A percentile compares a stretch with the other conserved stretches of the same genome.
These are phyloP conservation scores for Phenganax stokvisi DNA, from an alignment of 92 coral and sea anemone genomes.

Conservation along the genomic window DNA sequence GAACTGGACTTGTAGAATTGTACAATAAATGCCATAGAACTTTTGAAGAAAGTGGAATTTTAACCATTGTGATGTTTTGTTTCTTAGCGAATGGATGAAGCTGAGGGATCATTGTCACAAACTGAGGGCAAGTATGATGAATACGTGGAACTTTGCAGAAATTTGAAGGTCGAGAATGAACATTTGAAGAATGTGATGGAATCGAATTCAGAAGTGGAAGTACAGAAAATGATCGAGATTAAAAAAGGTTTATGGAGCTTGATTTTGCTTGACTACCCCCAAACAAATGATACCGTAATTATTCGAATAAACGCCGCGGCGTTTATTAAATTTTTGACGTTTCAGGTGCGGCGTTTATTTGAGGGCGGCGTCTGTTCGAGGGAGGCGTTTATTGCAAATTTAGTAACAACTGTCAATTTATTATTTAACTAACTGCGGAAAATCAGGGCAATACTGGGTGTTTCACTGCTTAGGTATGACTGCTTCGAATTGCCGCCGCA, in stretches of 20 bases:
- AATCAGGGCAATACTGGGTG: too few species aligned
- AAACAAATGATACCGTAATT: too few species aligned
- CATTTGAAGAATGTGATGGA: constrained; percentile 56
- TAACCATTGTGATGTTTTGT: neutral
- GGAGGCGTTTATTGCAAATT: too few species aligned
- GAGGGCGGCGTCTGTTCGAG: too few species aligned
- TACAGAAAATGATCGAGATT: constrained; percentile 61
- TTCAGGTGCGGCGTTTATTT: too few species aligned
- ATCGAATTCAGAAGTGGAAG: constrained; percentile 66
- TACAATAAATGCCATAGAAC: neutral
- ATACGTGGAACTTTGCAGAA: constrained; percentile 70
- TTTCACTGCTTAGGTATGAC: too few species aligned
- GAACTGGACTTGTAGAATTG: neutral
- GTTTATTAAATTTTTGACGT: too few species aligned
- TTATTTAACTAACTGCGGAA: too few species aligned
- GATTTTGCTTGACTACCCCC: too few species aligned
- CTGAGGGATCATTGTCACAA: constrained; percentile 74
- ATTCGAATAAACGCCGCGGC: too few species aligned
- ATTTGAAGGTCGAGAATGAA: constrained; percentile 68
- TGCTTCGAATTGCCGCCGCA: too few species aligned
- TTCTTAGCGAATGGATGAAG: constrained; percentile 59
- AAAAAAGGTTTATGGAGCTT: constrained; percentile 58
- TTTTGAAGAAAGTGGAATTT: neutral
- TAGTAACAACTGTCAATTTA: too few species aligned
- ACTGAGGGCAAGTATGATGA: constrained; percentile 80